Evolutionary conservation across 2,797 vertebrate genomes (phyloP), one percentile per base, ranked within the genome.

Genomic region (Rhadinocentrus ornatus): DNA sequence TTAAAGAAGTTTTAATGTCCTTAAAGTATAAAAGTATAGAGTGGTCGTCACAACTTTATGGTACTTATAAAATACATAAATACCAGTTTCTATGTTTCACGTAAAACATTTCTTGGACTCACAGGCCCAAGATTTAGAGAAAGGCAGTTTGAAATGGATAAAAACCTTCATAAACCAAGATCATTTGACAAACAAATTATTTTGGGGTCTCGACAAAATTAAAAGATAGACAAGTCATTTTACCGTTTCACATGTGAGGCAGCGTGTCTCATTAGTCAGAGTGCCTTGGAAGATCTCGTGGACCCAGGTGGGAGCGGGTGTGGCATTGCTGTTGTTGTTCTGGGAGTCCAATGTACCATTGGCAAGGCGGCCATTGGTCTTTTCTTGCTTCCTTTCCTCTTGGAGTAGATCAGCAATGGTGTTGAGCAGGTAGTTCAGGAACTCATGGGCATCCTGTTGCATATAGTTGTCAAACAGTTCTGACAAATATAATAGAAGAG

Each of bases 241-340:
- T 93, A 99, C 97, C 54, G 97, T 98, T 95, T 99, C 97, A 91
- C 97, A 99, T 90, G 97, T 99, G 89, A 99, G 96, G 93, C 97
- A 99, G 92, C 97, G 96, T 0, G 97, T 99, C 94, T 99, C 97
- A 56, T 99, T 99, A 89, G 97, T 99, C 92, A 99, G 93, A 58
- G 97, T 99, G 93, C 97, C 97, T 95, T 99, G 97, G 95, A 99
- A 99, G 93, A 99, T 99, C 93, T 99, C 97, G 46, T 99, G 97
- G 85, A 99, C 97, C 97, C 97, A 99, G 79, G 97, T 99, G 83
- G 96, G 94, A 29, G 95, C 91, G 31, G 97, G 95, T 0, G 96
- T 95, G 87, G 95, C 94, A 73, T 96, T 96, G 91, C 96, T 96
- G 90, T 97, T 97, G 68, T 97, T 98, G 93, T 97, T 99, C 93